Evolutionary conservation across 1,140 invertebrate species (phyloP), one percentile per base, ranked within the genome.

Genomic region (Asobara japonica): DNA sequence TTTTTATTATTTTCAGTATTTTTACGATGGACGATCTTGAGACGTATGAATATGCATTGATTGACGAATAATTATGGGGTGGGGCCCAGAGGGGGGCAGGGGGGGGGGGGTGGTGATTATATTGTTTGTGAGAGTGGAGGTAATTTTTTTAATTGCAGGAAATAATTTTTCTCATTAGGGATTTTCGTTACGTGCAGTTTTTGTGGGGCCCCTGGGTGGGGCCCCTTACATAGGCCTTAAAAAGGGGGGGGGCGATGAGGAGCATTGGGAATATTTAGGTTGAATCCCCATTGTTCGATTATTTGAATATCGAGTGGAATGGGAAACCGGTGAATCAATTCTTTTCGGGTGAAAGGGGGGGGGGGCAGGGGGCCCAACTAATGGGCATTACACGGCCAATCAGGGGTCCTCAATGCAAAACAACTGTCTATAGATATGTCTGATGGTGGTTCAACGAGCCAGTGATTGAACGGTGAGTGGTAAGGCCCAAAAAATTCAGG

Each of bases 31-130:
- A 72, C 70, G 70, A 61, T 65, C 18, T 20, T 16, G 22, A 45
- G n/a, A 3, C 11, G 36, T 69, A 73, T 73, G 71, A 73, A 73
- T 73, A 73, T 73, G 65, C 71, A 73, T 73, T 69, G 65, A 73
- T 73, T 69, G 65, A 69, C 71, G 51, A 31, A 41, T 69, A 73
- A 73, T 73, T 73, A 68, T 45, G 20, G 45, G n/a, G n/a, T n/a
- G n/a, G n/a, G n/a, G n/a, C n/a, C n/a, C n/a, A n/a, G n/a, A n/a
- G n/a, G n/a, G n/a, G n/a, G n/a, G n/a, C n/a, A n/a, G n/a, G n/a
- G n/a, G n/a, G 65, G 30, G 31, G 25, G 20, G 16, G 13, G 48
- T 72, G 25, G 22, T 33, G 70, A 36, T 56, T 51, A 33, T 72
- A 48, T 65, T 33, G 27, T 65, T 51, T 45, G 7, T 48, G 36